A percentile compares a stretch with the other conserved stretches of the same genome.
Conservation (phyloP, 2,797 vertebrate genomes). For the Antrozous pallidus region DNA sequence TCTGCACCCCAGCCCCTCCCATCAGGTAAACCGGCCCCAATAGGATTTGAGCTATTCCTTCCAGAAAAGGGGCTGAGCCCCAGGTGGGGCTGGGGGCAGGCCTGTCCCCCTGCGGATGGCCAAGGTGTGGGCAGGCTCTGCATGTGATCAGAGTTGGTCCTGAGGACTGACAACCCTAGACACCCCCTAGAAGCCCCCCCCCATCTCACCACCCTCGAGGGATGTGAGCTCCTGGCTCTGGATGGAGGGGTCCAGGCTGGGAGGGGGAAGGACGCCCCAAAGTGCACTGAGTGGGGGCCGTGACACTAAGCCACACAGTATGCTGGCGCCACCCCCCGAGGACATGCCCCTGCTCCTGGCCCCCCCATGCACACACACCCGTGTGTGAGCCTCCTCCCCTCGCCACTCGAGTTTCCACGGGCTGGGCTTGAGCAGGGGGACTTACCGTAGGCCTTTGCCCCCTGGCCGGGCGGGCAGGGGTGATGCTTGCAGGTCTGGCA, state of each 20-base stretch:
- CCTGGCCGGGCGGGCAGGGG: slow-evolving; percentile 41
- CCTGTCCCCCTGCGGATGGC: not conserved
- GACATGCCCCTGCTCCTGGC: rapidly evolving
- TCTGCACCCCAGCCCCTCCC: too few relatives aligned
- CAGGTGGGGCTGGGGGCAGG: not conserved
- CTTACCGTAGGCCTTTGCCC: not conserved
- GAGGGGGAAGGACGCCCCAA: rapidly evolving
- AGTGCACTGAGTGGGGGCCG: rapidly evolving
- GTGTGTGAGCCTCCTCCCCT: not conserved
- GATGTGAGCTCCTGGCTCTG: not conserved
- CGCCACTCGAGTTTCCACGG: too few relatives aligned
- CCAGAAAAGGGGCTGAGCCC: not conserved
- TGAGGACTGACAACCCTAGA: not conserved
- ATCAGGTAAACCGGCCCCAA: not conserved
- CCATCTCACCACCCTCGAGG: not conserved
- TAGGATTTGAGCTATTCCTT: not conserved
- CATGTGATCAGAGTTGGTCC: not conserved
- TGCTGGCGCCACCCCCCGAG: not conserved
- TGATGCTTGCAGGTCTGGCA: slow-evolving; percentile 52
- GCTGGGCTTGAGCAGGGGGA: rapidly evolving
- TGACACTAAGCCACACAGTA: not conserved
- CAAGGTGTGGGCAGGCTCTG: not conserved
- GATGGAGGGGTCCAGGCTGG: not conserved
- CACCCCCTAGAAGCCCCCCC: not conserved
- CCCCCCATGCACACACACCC: too few relatives aligned